phyloP scores from a whole-genome alignment of 2,888 invertebrate species.

The Octonoba sinensis region DNA sequence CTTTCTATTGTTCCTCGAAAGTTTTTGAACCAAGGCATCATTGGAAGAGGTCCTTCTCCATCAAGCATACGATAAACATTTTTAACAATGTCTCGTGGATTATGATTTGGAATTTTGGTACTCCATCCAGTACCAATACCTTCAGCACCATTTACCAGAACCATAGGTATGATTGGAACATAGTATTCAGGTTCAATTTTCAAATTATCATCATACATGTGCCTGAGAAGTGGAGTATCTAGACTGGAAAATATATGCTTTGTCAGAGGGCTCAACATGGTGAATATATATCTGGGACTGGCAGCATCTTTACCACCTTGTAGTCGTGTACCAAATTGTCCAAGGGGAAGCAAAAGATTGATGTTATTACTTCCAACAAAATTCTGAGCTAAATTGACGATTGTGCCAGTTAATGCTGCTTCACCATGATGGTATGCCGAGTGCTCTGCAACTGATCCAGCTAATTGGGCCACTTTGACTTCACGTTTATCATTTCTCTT shows the following conservation, averaged over 20 bases:
- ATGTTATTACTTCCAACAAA: conserved; percentile 98
- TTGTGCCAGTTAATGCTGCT: conserved; percentile 91
- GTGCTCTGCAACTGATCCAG: conserved; percentile 96
- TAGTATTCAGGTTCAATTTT: conserved; percentile 96
- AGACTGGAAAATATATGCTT: conserved; percentile 87
- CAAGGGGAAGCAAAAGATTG: conserved; percentile 92
- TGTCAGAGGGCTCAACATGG: conserved; percentile 83
- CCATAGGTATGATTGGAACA: conserved; percentile 94
- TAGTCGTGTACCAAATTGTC: conserved; percentile 93
- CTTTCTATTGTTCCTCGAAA: conserved; percentile 77
- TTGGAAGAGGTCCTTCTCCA: conserved; percentile 81
- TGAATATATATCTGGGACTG: conserved; percentile 98
- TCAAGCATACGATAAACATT: conserved; percentile 84
- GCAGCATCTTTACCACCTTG: conserved; percentile 97
- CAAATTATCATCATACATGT: conserved; percentile 93
- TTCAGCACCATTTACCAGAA: conserved; percentile 96
- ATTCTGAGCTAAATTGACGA: conserved; percentile 97
- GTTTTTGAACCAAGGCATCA: conserved; percentile 73
- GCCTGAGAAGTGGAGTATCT: conserved; percentile 88
- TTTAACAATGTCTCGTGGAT: conserved; percentile 88
- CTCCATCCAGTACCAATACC: conserved; percentile 98
- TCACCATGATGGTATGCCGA: conserved; percentile 99
- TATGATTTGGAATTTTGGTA: conserved; percentile 96
- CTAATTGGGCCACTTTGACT: conserved; percentile 96
- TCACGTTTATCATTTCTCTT: conserved; percentile 96